A percentile compares a stretch with the other conserved stretches of the same genome.
phyloP scores from a whole-genome alignment of 2,888 invertebrate genomes.

The Rhopalosiphum nymphaeae region DNA sequence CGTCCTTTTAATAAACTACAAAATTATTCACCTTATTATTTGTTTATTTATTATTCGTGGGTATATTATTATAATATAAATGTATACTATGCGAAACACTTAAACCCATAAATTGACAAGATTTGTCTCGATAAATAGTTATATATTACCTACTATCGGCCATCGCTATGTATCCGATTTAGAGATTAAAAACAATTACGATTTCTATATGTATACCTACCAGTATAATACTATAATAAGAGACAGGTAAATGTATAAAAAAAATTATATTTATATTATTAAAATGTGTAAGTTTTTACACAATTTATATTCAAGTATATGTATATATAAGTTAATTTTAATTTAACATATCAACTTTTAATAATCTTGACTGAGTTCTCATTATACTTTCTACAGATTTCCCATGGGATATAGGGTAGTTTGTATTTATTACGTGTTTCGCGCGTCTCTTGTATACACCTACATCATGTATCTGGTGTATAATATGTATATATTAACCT shows the following conservation, averaged over 20 bases:
- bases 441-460: background rate
- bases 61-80: no score
- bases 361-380: conserved; percentile 60
- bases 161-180: background rate
- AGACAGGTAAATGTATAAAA: background rate
- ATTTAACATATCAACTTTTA: conserved; percentile 57
- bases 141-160: background rate
- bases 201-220: background rate
- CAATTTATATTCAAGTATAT: background rate
- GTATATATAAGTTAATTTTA: conserved; percentile 14
- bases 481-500: conserved; percentile 23
- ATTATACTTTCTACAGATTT: conserved; percentile 57
- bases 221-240: background rate
- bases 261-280: background rate
- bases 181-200: background rate
- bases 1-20: background rate
- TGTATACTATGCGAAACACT: background rate
- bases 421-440: conserved; percentile 47
- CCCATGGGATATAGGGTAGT: conserved; percentile 51
- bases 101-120: background rate
- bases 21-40: background rate
- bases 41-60: background rate
- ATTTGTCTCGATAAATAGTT: background rate
- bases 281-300: background rate
- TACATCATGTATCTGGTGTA: background rate